Percentiles rank a stretch among this genome's conserved stretches.
These are phyloP conservation scores for Machimus rusticus DNA, from an alignment of 2,888 invertebrate species.

Conservation along the genomic window DNA sequence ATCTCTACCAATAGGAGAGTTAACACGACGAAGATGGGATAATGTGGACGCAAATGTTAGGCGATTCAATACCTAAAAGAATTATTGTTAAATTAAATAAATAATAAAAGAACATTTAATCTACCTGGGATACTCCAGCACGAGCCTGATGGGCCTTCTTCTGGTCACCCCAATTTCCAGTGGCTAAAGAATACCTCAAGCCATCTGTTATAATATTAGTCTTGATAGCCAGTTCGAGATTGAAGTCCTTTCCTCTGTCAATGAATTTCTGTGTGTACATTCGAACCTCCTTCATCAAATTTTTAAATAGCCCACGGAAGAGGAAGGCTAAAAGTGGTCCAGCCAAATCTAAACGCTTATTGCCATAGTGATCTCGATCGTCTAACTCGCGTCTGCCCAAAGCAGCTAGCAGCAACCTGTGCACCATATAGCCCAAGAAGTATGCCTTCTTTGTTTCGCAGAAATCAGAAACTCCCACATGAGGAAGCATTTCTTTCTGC, in stretches of 20 bases:
- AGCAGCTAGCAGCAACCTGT: conserved; percentile 91
- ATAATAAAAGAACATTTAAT: not conserved
- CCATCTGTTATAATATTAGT: conserved; percentile 99
- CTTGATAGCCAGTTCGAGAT: conserved; percentile 87
- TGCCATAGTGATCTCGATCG: conserved; percentile 99
- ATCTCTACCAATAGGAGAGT: conserved; percentile 98
- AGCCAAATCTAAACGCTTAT: conserved; percentile 96
- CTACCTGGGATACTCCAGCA: conserved; percentile 59
- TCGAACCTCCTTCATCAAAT: conserved; percentile 95
- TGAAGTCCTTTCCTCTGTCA: conserved; percentile 98
- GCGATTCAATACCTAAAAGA: conserved; percentile 94
- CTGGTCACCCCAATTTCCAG: conserved; percentile 99
- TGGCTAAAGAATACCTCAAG: conserved; percentile 95
- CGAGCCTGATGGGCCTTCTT: conserved; percentile 97
- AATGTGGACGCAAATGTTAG: conserved; percentile 98
- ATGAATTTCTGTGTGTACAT: conserved; percentile 99
- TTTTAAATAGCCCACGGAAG: conserved; percentile 95
- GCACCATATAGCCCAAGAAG: conserved; percentile 99
- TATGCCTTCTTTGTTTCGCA: conserved; percentile 99
- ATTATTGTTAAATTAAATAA: not conserved
- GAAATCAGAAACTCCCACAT: conserved; percentile 98
- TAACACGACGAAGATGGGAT: conserved; percentile 96
- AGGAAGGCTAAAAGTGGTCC: conserved; percentile 96
- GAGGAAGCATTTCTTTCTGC: conserved; percentile 99
- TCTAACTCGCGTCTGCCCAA: conserved; percentile 96